Evolutionary conservation across 2,888 invertebrate genomes (phyloP).

Genomic region (Macroteleia sp.): DNA sequence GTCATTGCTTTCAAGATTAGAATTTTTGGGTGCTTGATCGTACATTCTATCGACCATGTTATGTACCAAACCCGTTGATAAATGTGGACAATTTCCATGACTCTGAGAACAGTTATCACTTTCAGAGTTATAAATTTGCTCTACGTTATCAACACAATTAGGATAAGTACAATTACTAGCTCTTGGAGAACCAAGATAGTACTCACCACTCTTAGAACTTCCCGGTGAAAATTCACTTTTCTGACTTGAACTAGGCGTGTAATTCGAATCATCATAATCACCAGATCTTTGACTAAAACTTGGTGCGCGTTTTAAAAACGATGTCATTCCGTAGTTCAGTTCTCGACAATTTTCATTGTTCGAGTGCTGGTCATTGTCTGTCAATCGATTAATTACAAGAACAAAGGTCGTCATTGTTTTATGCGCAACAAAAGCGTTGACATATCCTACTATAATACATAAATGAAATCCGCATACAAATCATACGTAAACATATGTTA

Average conservation of each 20-base stretch:
- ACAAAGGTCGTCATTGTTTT: constrained; percentile 6
- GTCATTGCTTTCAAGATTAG: constrained; percentile 25
- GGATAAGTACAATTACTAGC: constrained; percentile 56
- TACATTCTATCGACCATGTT: constrained; percentile 72
- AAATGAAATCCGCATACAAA: constrained; percentile 1
- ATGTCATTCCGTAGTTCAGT: constrained; percentile 74
- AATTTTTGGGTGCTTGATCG: constrained; percentile 67
- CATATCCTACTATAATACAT: neutral
- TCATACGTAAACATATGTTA: constrained; percentile 12
- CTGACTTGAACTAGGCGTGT: constrained; percentile 80
- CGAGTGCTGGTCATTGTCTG: constrained; percentile 8
- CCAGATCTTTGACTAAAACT: constrained; percentile 79
- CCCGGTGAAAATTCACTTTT: constrained; percentile 80
- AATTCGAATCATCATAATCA: constrained; percentile 79
- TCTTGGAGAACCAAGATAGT: constrained; percentile 72
- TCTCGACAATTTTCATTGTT: constrained; percentile 55
- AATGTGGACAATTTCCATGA: constrained; percentile 63
- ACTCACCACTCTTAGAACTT: constrained; percentile 81
- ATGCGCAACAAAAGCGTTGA: constrained; percentile 6
- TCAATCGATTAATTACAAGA: constrained; percentile 9
- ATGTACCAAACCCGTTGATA: constrained; percentile 68
- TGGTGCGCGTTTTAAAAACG: constrained; percentile 76
- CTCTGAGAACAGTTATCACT: constrained; percentile 23
- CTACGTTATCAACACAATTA: constrained; percentile 65
- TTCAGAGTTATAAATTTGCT: constrained; percentile 71